Percentiles rank a stretch among this genome's conserved stretches.
Evolutionary conservation across 2,797 vertebrate species (phyloP).

Genomic region (Amniataba percoides): DNA sequence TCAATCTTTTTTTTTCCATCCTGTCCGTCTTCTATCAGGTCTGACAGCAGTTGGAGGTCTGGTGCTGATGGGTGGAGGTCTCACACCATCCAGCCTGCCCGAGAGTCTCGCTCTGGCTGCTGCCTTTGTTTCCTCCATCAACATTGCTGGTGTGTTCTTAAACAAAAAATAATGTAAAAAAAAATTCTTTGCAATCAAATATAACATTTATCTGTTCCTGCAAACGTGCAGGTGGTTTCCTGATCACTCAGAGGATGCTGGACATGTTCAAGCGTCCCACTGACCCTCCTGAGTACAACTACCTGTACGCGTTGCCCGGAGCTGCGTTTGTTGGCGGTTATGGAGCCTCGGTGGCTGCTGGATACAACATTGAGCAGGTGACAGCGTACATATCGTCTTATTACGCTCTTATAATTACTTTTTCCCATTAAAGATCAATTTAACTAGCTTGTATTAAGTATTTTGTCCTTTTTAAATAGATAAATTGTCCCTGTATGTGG

Average conservation of each 20-base stretch:
- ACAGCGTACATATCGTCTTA: not conserved
- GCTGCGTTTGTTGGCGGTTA: constrained; percentile 85
- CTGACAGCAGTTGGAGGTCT: constrained; percentile 89
- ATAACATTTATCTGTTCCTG: not conserved
- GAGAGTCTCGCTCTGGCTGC: constrained; percentile 86
- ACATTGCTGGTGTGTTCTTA: constrained; percentile 85
- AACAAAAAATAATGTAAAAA: not conserved
- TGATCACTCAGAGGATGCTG: constrained; percentile 89
- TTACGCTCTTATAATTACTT: not conserved
- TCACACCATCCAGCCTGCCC: constrained; percentile 83
- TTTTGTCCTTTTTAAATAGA: not conserved
- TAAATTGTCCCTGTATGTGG: not conserved
- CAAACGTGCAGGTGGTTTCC: constrained; percentile 82
- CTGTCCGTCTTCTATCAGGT: constrained; percentile 68
- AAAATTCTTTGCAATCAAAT: not conserved
- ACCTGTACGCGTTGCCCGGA: constrained; percentile 85
- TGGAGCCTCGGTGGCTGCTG: constrained; percentile 76
- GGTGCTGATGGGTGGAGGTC: constrained; percentile 88
- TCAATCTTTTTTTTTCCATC: not conserved
- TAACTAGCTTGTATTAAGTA: not conserved
- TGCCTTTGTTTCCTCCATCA: constrained; percentile 89
- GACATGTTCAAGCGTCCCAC: constrained; percentile 89
- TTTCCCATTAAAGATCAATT: not conserved
- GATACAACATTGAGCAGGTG: constrained; percentile 84
- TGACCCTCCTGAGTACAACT: constrained; percentile 88